Conservation (phyloP, 2,888 invertebrate species). For the Xanthorhoe spadicearia region DNA sequence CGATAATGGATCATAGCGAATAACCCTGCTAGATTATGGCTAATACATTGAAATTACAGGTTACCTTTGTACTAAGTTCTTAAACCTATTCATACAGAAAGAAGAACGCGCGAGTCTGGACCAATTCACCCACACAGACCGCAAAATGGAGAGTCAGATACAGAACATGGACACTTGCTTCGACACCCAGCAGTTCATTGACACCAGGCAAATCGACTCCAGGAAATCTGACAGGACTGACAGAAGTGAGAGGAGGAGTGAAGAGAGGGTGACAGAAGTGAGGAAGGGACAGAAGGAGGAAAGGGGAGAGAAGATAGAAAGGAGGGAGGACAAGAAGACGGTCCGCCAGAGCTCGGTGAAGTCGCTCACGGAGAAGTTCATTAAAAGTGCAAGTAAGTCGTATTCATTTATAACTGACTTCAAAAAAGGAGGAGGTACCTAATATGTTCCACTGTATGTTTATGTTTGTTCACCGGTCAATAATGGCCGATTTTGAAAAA, state of each 20-base stretch:
- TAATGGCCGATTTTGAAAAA: too few species aligned
- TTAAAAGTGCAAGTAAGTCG: constrained; percentile 86
- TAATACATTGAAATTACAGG: too few species aligned
- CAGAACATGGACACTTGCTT: constrained; percentile 44
- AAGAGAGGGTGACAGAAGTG: constrained; percentile 51
- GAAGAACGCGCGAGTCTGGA: constrained; percentile 73
- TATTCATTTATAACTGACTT: too few species aligned
- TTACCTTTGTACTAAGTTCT: background rate
- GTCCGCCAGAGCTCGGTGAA: constrained; percentile 90
- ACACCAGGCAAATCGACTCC: constrained; percentile 39
- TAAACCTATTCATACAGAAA: constrained; percentile 57
- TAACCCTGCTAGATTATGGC: too few species aligned
- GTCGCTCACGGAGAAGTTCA: constrained; percentile 91
- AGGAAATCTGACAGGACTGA: constrained; percentile 34
- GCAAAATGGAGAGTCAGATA: constrained; percentile 39
- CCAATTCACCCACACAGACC: constrained; percentile 75
- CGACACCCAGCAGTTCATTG: constrained; percentile 45
- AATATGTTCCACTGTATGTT: too few species aligned
- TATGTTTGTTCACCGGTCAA: too few species aligned
- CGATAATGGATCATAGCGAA: too few species aligned
- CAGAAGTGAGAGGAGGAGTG: constrained; percentile 38
- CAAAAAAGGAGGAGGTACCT: too few species aligned
- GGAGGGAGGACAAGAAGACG: constrained; percentile 72
- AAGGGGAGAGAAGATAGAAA: constrained; percentile 51
- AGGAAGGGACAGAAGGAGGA: constrained; percentile 47